Evolutionary conservation across 2,113 vertebrate genomes (phyloP), one percentile per base, ranked within the genome.

Genomic region (Butastur rufipennis): DNA sequence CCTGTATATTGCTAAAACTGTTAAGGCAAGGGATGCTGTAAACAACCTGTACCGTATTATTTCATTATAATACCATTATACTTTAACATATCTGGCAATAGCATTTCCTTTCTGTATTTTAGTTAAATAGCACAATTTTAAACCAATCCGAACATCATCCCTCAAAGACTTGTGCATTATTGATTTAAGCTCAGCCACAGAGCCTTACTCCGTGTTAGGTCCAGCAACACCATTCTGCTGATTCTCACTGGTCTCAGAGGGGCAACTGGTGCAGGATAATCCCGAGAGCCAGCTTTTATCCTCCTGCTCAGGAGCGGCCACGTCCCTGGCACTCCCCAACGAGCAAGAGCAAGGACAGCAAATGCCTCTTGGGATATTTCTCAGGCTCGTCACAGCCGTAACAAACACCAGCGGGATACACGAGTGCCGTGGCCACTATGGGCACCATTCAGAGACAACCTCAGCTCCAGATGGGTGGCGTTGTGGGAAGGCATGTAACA

Each of bases 401-500:
- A 48, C 1, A 7, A 65, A 40, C 59, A 40, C 27, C 36, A 34
- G 38, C 7, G 9, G 65, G 48, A 78, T 18, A 65, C n/a, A 21
- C 0, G 11, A 91, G 38, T 63, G 50, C 70, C 23, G 3, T 13
- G 42, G 45, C 66, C 19, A 3, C 68, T 40, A 2, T 2, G 26
- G 56, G 52, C 43, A 84, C 19, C 2, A 1, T 17, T 72, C 11
- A 68, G 53, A 68, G 38, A 45, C 20, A 90, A 20, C 20, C 55
- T 48, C 59, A 78, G 87, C 45, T 86, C 45, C 55, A 50, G 65
- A 38, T 20, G 38, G 61, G 53, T 23, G 17, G 58, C 9, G 0
- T 0, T 59, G 48, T 48, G 65, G 43, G 70, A 85, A 78, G 74
- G 48, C 43, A 20, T 6, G 3, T 23, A 42, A 34, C 0, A 0